These are phyloP conservation scores for Ia io DNA, from an alignment of 2,113 vertebrate species.

Conservation along the genomic window DNA sequence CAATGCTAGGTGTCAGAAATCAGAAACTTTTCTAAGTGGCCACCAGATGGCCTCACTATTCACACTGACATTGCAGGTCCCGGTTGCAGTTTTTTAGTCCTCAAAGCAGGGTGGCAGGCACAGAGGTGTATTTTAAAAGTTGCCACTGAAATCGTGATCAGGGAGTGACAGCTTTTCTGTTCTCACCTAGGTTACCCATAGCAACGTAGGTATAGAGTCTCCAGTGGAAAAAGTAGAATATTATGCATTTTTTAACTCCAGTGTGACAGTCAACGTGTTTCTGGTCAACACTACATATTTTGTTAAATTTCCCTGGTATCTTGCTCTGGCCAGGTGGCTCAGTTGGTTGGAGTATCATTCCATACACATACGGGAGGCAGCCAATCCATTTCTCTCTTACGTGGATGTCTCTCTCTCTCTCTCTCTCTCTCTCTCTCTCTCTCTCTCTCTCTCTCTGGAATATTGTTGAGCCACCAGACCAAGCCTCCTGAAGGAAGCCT, in stretches of 20 bases:
- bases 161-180: background rate
- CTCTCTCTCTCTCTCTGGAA: background rate
- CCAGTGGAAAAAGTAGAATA: background rate
- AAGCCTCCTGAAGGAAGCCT: background rate
- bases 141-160: background rate
- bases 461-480: background rate
- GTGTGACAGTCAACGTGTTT: background rate
- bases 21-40: conserved; percentile 37
- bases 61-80: background rate
- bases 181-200: background rate
- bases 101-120: background rate
- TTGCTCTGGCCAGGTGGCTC: background rate
- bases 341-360: background rate
- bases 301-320: background rate
- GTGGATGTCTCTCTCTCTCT: background rate
- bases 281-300: conserved; percentile 8
- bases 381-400: background rate
- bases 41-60: conserved; percentile 74
- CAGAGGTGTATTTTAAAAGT: background rate
- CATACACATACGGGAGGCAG: background rate
- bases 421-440: too few species aligned
- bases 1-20: background rate
- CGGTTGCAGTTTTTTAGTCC: background rate
- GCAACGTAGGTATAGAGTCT: background rate
- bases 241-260: background rate